Evolutionary conservation across 2,888 invertebrate genomes (phyloP).

Genomic region (Callimorpha dominula): DNA sequence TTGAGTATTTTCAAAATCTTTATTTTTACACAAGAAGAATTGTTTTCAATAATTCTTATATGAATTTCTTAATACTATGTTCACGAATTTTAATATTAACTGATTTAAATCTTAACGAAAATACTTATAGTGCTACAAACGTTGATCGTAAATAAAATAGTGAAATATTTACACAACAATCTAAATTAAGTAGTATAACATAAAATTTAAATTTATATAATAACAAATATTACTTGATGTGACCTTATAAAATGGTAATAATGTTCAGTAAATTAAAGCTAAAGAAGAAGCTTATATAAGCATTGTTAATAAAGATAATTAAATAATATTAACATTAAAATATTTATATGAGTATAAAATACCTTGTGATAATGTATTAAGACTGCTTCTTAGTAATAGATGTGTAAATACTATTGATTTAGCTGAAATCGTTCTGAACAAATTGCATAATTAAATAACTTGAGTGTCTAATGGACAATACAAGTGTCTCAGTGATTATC

Average conservation of each 20-base stretch:
- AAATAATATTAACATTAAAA: slow-evolving; percentile 51
- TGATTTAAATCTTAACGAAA: slow-evolving; percentile 65
- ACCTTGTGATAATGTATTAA: slow-evolving; percentile 54
- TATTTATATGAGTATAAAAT: slow-evolving; percentile 55
- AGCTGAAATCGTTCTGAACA: slow-evolving; percentile 2
- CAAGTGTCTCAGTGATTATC: background rate
- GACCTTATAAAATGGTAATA: slow-evolving; percentile 61
- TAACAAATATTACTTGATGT: slow-evolving; percentile 73
- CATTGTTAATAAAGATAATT: slow-evolving; percentile 49
- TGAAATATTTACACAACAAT: slow-evolving; percentile 83
- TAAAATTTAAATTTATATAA: slow-evolving; percentile 73
- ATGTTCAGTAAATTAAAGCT: slow-evolving; percentile 64
- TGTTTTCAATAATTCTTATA: slow-evolving; percentile 73
- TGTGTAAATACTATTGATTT: slow-evolving; percentile 14
- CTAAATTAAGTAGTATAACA: slow-evolving; percentile 71
- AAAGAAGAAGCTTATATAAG: slow-evolving; percentile 57
- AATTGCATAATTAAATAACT: background rate
- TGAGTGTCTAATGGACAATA: background rate
- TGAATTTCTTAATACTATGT: slow-evolving; percentile 71
- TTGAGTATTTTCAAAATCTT: slow-evolving; percentile 72
- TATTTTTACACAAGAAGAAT: slow-evolving; percentile 82
- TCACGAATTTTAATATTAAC: slow-evolving; percentile 64
- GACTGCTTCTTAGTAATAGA: slow-evolving; percentile 46
- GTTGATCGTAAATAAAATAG: slow-evolving; percentile 74
- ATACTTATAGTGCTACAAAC: slow-evolving; percentile 71